phyloP scores from a whole-genome alignment of 30 jellyfish, hydroid and myxozoan genomes.

The Clytia hemisphaerica region DNA sequence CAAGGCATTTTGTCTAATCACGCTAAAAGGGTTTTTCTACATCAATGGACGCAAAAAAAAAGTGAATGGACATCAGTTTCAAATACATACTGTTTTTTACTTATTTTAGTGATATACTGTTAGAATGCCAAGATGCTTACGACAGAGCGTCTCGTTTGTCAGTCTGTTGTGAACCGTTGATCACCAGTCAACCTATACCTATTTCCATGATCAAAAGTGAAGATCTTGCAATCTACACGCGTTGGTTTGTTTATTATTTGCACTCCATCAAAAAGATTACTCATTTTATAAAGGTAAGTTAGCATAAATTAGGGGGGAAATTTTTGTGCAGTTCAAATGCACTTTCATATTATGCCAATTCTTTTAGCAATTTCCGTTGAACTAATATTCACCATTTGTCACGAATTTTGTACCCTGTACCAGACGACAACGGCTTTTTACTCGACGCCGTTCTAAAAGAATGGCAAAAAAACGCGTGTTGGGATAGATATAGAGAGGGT shows the following conservation, averaged over 20 bases:
- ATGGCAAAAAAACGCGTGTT: no score
- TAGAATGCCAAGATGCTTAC: slow-evolving; percentile 61
- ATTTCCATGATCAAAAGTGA: slow-evolving; percentile 11
- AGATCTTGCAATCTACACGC: slow-evolving; percentile 52
- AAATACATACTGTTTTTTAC: background rate
- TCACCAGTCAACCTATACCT: slow-evolving; percentile 9
- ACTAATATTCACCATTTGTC: no score
- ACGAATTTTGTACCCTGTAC: no score
- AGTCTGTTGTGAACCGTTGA: slow-evolving; percentile 49
- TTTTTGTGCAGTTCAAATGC: background rate
- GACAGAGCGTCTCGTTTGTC: slow-evolving; percentile 57
- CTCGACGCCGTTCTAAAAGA: no score
- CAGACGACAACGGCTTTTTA: no score
- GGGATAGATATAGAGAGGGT: no score
- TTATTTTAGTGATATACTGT: slow-evolving; percentile 33
- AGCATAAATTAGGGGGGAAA: background rate
- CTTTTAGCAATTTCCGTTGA: no score
- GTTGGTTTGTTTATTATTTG: slow-evolving; percentile 76
- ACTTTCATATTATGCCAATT: no score
- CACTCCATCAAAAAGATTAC: slow-evolving; percentile 57
- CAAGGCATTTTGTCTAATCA: no score
- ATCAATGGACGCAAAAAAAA: no score
- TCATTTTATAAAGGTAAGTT: slow-evolving; percentile 45
- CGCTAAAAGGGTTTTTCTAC: no score
- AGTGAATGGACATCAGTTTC: no score